Evolutionary conservation across 1,140 invertebrate genomes (phyloP).

Genomic region (Phortica variegata): DNA sequence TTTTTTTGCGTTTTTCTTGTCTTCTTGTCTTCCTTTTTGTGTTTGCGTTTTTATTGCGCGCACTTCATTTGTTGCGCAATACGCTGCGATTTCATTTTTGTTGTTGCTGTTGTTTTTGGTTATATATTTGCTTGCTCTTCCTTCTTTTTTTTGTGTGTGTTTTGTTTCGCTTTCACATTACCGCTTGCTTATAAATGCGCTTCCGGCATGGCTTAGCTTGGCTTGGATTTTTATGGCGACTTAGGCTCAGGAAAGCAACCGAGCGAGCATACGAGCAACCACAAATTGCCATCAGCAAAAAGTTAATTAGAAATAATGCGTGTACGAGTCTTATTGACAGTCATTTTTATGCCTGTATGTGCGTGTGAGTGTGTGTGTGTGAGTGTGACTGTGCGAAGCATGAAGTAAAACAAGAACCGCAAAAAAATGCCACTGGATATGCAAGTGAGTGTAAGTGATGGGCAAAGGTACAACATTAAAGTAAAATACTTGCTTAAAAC

Average conservation of each 20-base stretch:
- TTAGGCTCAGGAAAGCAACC: too few species aligned
- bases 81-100: constrained; percentile 6
- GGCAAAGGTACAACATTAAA: too few species aligned
- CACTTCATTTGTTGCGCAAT: constrained; percentile 52
- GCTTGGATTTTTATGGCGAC: too few species aligned
- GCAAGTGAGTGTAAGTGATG: too few species aligned
- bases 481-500: too few species aligned
- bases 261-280: constrained; percentile 25
- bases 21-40: constrained; percentile 37
- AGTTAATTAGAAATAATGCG: constrained; percentile 55
- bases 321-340: constrained; percentile 32
- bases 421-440: constrained; percentile 38
- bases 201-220: constrained; percentile 1
- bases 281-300: constrained; percentile 32
- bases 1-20: constrained; percentile 48
- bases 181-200: constrained; percentile 34
- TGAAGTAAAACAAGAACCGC: constrained; percentile 19
- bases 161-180: neutral
- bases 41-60: constrained; percentile 52
- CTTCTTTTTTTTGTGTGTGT: neutral
- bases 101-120: neutral
- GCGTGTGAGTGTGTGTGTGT: neutral
- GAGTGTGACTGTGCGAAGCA: constrained; percentile 6
- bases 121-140: neutral
- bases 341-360: constrained; percentile 36